These are phyloP conservation scores for Amiota minor DNA, from an alignment of 2,888 invertebrate genomes.

Conservation along the genomic window DNA sequence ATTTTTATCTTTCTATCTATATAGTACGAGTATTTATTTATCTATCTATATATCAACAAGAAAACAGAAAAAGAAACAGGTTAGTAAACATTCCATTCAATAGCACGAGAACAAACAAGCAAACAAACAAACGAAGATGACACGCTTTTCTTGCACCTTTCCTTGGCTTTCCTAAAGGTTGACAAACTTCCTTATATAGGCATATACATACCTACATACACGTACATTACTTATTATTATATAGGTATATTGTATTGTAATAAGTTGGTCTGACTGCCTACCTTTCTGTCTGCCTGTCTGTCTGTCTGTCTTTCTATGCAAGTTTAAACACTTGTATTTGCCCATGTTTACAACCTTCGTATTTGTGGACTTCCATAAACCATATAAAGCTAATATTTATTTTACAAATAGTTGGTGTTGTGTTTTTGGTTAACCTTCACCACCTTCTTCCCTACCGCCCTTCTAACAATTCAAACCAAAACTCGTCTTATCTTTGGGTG, in stretches of 20 bases:
- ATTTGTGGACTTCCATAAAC: conserved; percentile 20
- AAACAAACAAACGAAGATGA: conserved; percentile 11
- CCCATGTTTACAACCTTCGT: conserved; percentile 17
- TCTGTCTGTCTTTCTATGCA: not conserved
- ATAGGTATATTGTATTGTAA: no score
- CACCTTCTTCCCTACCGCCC: not conserved
- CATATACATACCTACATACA: no score
- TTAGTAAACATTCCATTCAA: conserved; percentile 10
- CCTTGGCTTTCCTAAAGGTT: not conserved
- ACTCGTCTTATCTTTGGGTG: no score
- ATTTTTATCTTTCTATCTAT: not conserved
- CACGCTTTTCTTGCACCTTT: conserved; percentile 22
- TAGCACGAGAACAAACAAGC: conserved; percentile 19
- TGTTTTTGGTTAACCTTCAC: conserved; percentile 16
- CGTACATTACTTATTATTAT: no score
- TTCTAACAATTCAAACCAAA: no score
- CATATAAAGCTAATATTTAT: conserved; percentile 9
- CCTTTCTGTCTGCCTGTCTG: no score
- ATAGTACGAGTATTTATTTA: no score
- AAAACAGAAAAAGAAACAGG: not conserved
- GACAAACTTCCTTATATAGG: conserved; percentile 14
- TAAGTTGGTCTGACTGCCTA: no score
- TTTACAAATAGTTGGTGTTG: conserved; percentile 17
- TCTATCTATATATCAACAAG: not conserved
- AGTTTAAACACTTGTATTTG: conserved; percentile 25